Conservation (phyloP, 2,113 vertebrate genomes). For the Arizona elegans region DNA sequence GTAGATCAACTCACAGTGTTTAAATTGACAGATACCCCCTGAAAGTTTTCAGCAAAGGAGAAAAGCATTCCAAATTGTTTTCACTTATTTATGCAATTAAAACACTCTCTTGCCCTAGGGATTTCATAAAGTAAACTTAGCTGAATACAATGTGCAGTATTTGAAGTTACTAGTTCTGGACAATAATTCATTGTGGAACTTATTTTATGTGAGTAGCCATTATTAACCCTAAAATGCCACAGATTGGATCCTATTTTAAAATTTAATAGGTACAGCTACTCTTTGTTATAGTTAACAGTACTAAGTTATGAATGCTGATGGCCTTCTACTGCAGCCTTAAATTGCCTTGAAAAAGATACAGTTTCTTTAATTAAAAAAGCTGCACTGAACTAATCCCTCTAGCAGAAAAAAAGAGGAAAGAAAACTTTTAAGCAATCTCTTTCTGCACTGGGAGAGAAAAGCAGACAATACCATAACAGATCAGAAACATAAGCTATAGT, state of each 20-base stretch:
- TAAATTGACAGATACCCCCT: slow-evolving; percentile 14
- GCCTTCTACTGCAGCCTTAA: slow-evolving; percentile 70
- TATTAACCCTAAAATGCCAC: slow-evolving; percentile 44
- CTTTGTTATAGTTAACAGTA: slow-evolving; percentile 69
- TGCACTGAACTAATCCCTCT: slow-evolving; percentile 85
- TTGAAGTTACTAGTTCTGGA: slow-evolving; percentile 46
- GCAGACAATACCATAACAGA: slow-evolving; percentile 94
- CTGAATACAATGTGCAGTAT: slow-evolving; percentile 51
- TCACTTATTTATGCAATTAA: slow-evolving; percentile 50
- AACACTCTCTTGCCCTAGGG: slow-evolving; percentile 35
- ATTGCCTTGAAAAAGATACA: slow-evolving; percentile 82
- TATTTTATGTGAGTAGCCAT: slow-evolving; percentile 32
- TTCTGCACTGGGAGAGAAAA: slow-evolving; percentile 84
- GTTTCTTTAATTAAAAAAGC: slow-evolving; percentile 96
- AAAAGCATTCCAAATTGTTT: slow-evolving; percentile 40
- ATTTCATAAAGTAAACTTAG: slow-evolving; percentile 63
- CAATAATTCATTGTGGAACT: slow-evolving; percentile 53
- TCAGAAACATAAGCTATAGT: slow-evolving; percentile 92
- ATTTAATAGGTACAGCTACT: slow-evolving; percentile 51
- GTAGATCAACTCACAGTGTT: background rate
- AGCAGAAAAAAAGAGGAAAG: slow-evolving; percentile 72
- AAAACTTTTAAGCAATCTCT: slow-evolving; percentile 86
- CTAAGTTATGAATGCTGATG: slow-evolving; percentile 71
- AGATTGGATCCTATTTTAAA: slow-evolving; percentile 41
- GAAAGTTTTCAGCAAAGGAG: slow-evolving; percentile 14